phyloP scores from a whole-genome alignment of 1,140 invertebrate genomes.

The Aethina tumida region DNA sequence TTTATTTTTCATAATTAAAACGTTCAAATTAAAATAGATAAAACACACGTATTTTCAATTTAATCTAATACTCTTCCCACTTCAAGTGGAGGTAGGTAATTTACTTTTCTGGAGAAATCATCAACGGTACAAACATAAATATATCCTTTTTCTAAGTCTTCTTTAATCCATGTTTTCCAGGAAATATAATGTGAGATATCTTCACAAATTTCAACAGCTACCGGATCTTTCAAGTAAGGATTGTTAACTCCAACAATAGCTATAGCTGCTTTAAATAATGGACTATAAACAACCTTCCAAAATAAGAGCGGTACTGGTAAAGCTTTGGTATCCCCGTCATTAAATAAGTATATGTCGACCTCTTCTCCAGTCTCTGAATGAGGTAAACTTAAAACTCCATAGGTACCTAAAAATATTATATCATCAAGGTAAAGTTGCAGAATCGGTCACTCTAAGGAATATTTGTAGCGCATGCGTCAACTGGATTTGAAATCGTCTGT shows the following conservation, averaged over 20 bases:
- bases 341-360: conserved; percentile 38
- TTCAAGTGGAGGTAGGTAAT: no score
- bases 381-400: conserved; percentile 36
- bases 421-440: no score
- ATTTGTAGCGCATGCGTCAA: no score
- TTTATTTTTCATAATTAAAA: no score
- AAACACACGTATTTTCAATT: no score
- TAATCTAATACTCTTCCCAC: no score
- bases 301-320: conserved; percentile 41
- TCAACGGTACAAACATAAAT: conserved; percentile 16
- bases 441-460: conserved; percentile 1
- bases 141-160: conserved; percentile 11
- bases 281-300: conserved; percentile 44
- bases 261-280: conserved; percentile 32
- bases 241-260: conserved; percentile 44
- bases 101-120: no score
- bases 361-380: conserved; percentile 33
- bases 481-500: no score
- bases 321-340: conserved; percentile 33
- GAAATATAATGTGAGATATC: conserved; percentile 18
- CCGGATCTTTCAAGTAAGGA: conserved; percentile 30
- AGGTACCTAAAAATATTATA: conserved; percentile 23
- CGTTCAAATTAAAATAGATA: no score
- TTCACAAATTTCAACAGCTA: conserved; percentile 16
- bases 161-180: conserved; percentile 22